These are phyloP conservation scores for Eupithecia exiguata DNA, from an alignment of 2,888 invertebrate genomes.

Conservation along the genomic window DNA sequence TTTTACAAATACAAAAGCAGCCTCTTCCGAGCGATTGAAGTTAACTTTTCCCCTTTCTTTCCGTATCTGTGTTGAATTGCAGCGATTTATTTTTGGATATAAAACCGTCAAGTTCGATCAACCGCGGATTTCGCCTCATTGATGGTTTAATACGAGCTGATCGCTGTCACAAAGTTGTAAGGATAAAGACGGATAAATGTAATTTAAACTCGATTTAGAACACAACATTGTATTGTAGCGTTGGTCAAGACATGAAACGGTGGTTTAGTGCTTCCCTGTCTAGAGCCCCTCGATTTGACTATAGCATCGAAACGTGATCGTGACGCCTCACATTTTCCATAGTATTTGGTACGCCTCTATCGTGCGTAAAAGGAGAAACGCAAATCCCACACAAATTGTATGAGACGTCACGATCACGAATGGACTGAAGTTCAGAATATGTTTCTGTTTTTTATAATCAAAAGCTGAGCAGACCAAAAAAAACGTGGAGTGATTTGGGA, in stretches of 20 bases:
- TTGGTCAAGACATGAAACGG: not conserved
- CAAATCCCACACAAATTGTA: too few relatives aligned
- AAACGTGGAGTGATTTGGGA: not conserved
- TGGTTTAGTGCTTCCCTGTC: too few relatives aligned
- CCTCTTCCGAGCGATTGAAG: not conserved
- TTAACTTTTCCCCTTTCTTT: not conserved
- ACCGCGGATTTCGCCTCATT: slow-evolving; percentile 2
- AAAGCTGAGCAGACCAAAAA: not conserved
- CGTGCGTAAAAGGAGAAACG: too few relatives aligned
- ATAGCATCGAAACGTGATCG: too few relatives aligned
- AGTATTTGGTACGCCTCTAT: too few relatives aligned
- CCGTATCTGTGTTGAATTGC: slow-evolving; percentile 11
- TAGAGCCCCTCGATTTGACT: too few relatives aligned
- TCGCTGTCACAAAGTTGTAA: not conserved
- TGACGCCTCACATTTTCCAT: too few relatives aligned
- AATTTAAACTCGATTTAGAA: not conserved
- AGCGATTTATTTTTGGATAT: slow-evolving; percentile 8
- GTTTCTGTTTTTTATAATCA: not conserved
- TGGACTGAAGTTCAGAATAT: too few relatives aligned
- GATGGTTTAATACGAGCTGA: not conserved
- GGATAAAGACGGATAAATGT: not conserved
- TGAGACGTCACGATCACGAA: too few relatives aligned
- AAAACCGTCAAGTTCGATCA: slow-evolving; percentile 6
- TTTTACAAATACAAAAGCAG: slow-evolving; percentile 33
- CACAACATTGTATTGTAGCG: not conserved